Evolutionary conservation across 1,140 invertebrate species (phyloP).

Genomic region (Drosophila busckii): DNA sequence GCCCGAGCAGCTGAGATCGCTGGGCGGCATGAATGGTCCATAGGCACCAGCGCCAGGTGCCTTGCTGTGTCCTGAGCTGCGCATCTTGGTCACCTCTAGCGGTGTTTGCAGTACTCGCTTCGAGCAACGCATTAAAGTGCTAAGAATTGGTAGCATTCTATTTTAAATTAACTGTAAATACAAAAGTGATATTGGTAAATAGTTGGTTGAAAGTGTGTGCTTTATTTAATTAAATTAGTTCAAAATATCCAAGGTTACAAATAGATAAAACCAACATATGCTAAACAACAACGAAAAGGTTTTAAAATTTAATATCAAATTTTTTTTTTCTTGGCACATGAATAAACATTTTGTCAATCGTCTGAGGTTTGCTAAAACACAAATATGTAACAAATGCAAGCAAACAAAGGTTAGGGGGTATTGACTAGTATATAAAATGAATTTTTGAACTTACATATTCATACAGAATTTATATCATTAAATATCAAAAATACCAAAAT

Average conservation of each 20-base stretch:
- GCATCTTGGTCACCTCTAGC: slow-evolving; percentile 51
- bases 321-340: no score
- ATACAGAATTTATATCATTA: no score
- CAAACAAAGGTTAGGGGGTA: neutral
- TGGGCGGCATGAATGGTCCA: slow-evolving; percentile 55
- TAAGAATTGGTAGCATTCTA: slow-evolving; percentile 76
- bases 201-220: neutral
- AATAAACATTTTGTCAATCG: no score
- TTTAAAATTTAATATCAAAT: no score
- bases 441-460: no score
- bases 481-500: no score
- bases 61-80: slow-evolving; percentile 51
- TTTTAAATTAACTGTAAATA: slow-evolving; percentile 61
- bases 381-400: slow-evolving; percentile 6
- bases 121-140: slow-evolving; percentile 78
- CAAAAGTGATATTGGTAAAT: slow-evolving; percentile 1
- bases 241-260: slow-evolving; percentile 33
- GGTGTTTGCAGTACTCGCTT: slow-evolving; percentile 71
- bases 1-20: slow-evolving; percentile 80
- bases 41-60: slow-evolving; percentile 38
- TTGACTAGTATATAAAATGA: no score
- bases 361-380: no score
- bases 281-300: no score
- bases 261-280: slow-evolving; percentile 22
- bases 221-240: slow-evolving; percentile 48